Evolutionary conservation across 2,113 vertebrate genomes (phyloP).

Genomic region (Notechis scutatus): DNA sequence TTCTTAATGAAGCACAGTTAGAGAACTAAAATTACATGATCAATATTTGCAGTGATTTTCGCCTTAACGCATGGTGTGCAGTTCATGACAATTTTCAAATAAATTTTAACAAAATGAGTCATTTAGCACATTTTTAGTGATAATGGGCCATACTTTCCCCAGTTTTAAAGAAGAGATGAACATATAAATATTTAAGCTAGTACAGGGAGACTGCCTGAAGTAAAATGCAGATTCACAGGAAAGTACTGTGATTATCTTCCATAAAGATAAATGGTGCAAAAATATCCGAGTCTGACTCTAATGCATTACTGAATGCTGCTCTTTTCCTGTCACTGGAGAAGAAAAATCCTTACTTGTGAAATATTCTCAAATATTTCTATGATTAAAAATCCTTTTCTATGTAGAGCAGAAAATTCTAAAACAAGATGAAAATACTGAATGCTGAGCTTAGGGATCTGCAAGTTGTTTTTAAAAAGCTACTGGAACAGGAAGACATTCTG

Average conservation of each 20-base stretch:
- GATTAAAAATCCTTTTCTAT: not conserved
- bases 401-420: not conserved
- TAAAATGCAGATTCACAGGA: not conserved
- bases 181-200: not conserved
- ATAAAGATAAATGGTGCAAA: not conserved
- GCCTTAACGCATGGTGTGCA: not conserved
- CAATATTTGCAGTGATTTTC: not conserved
- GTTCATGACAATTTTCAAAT: not conserved
- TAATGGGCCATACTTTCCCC: not conserved
- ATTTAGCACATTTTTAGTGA: not conserved
- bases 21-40: not conserved
- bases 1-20: not conserved
- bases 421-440: not conserved
- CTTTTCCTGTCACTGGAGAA: not conserved
- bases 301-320: not conserved
- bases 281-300: not conserved
- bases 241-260: not conserved
- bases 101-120: not conserved
- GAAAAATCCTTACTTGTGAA: not conserved
- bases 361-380: not conserved
- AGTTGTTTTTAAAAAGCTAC: not conserved
- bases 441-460: not conserved
- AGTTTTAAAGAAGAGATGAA: not conserved
- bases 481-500: too few relatives aligned
- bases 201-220: not conserved